Conservation (phyloP, 2,113 vertebrate species). For the Amazona guildingii region DNA sequence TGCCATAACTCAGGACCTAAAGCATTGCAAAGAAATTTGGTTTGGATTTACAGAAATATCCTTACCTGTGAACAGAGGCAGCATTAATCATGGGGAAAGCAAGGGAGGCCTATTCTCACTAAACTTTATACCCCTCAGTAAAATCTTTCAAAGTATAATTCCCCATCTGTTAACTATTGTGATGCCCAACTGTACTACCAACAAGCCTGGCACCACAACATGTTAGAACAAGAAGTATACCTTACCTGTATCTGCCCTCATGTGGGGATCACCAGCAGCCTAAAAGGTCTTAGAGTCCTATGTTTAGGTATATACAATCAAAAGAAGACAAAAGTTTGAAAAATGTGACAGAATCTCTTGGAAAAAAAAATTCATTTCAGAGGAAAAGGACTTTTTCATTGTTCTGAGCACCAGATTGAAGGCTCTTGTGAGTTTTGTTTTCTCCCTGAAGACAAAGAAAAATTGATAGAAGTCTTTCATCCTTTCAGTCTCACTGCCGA, state of each 20-base stretch:
- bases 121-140: background rate
- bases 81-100: background rate
- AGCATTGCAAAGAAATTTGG: background rate
- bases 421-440: background rate
- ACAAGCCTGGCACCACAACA: background rate
- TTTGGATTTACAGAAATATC: background rate
- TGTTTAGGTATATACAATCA: background rate
- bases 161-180: accelerated
- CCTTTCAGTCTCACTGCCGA: constrained; percentile 6
- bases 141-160: background rate
- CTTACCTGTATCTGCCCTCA: background rate
- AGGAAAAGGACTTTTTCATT: background rate
- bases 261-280: background rate
- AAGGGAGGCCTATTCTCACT: background rate
- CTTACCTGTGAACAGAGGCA: background rate
- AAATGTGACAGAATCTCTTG: background rate
- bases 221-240: background rate
- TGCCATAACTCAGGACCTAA: background rate
- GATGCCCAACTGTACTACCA: background rate
- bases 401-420: background rate
- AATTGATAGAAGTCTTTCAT: constrained; percentile 21
- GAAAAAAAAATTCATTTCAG: background rate
- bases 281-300: background rate
- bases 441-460: background rate
- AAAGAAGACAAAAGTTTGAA: background rate